phyloP scores from a whole-genome alignment of 2,797 vertebrate genomes.

The Hypotaenidia philippensis region DNA sequence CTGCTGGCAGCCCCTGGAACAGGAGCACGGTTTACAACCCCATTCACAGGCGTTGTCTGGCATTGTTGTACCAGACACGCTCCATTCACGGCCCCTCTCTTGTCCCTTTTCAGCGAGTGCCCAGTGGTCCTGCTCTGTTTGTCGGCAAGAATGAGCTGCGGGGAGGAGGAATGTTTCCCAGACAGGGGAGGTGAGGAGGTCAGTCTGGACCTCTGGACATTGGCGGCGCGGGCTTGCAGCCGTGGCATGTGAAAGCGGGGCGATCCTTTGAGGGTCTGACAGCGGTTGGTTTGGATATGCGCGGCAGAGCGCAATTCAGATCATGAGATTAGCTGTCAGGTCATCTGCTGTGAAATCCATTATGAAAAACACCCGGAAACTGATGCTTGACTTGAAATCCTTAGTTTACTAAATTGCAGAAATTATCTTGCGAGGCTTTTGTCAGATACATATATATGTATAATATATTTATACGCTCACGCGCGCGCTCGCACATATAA shows the following conservation, averaged over 20 bases:
- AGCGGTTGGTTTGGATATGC: conserved; percentile 69
- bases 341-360: conserved; percentile 90
- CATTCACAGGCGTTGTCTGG: conserved; percentile 39
- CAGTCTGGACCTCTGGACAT: conserved; percentile 90
- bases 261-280: conserved; percentile 45
- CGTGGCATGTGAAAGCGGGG: conserved; percentile 79
- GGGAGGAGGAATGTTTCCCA: conserved; percentile 81
- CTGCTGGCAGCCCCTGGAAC: conserved; percentile 41
- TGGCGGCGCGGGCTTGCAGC: conserved; percentile 72
- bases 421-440: conserved; percentile 76
- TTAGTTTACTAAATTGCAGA: conserved; percentile 78
- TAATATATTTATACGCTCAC: neutral
- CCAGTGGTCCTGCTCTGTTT: conserved; percentile 80
- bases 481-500: neutral
- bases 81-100: conserved; percentile 62
- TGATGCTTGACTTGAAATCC: conserved; percentile 72
- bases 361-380: conserved; percentile 78
- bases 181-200: conserved; percentile 79
- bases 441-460: conserved; percentile 43
- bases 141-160: conserved; percentile 72
- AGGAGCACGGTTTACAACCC: conserved; percentile 34
- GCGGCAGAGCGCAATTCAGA: conserved; percentile 76
- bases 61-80: conserved; percentile 53
- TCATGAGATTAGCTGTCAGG: conserved; percentile 89
- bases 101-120: conserved; percentile 80